Conservation (phyloP, 2,888 invertebrate species). For the Baccha elongata region DNA sequence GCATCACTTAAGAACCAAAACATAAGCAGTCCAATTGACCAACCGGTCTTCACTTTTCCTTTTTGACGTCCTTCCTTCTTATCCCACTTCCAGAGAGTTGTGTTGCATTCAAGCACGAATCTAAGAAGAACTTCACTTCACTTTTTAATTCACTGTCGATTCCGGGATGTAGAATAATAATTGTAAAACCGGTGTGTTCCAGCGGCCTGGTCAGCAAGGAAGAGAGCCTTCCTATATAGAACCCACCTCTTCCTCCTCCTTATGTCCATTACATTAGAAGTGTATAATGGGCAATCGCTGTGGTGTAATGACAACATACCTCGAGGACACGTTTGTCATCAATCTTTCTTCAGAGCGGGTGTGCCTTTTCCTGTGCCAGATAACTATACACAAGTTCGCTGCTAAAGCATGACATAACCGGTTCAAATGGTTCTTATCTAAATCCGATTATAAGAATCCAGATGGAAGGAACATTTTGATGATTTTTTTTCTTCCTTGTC, state of each 20-base stretch:
- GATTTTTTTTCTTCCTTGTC: conserved; percentile 34
- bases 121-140: conserved; percentile 56
- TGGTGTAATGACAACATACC: conserved; percentile 40
- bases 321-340: conserved; percentile 26
- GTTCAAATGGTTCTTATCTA: conserved; percentile 40
- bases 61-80: conserved; percentile 66
- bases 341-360: conserved; percentile 27
- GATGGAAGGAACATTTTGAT: conserved; percentile 39
- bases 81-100: neutral
- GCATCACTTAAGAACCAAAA: conserved; percentile 35
- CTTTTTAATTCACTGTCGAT: conserved; percentile 72
- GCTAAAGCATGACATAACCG: conserved; percentile 30
- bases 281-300: conserved; percentile 55
- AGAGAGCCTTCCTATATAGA: neutral
- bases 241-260: neutral
- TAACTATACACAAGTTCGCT: conserved; percentile 2
- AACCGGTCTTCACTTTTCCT: conserved; percentile 73
- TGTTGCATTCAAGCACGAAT: conserved; percentile 2
- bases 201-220: conserved; percentile 25
- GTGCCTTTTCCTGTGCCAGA: conserved; percentile 23
- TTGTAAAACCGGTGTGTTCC: conserved; percentile 30
- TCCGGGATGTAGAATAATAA: conserved; percentile 65
- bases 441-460: conserved; percentile 18
- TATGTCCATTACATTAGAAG: conserved; percentile 26
- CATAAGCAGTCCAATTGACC: conserved; percentile 54